Evolutionary conservation across 2,888 invertebrate species (phyloP).

Genomic region (Pterobdella sp.): DNA sequence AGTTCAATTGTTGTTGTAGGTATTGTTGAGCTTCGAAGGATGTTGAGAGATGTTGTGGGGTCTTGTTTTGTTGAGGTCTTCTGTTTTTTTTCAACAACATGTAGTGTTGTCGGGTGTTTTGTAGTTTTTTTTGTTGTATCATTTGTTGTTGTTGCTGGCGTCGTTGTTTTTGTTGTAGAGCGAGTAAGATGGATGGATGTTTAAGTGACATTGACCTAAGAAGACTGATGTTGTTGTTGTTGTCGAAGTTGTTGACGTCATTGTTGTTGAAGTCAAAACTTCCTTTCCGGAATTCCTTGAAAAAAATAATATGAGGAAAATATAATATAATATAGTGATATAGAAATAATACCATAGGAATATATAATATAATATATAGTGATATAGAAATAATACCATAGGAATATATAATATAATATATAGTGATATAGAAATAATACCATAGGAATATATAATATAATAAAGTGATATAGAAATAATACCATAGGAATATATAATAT

Average conservation of each 20-base stretch:
- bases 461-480: neutral
- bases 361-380: neutral
- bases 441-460: neutral
- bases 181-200: neutral
- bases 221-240: conserved; percentile 5
- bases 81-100: neutral
- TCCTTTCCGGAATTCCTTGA: neutral
- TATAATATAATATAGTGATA: neutral
- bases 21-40: neutral
- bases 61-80: neutral
- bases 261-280: conserved; percentile 7
- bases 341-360: neutral
- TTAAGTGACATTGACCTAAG: neutral
- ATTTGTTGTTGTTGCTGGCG: conserved; percentile 1
- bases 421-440: neutral
- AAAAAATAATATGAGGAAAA: neutral
- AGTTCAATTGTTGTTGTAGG: neutral
- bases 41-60: neutral
- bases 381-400: neutral
- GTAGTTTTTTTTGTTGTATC: neutral
- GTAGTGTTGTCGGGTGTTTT: neutral
- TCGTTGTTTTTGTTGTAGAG: neutral
- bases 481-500: no score
- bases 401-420: neutral
- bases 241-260: no score